Evolutionary conservation across 2,113 vertebrate genomes (phyloP).

Genomic region (Prolemur simus): DNA sequence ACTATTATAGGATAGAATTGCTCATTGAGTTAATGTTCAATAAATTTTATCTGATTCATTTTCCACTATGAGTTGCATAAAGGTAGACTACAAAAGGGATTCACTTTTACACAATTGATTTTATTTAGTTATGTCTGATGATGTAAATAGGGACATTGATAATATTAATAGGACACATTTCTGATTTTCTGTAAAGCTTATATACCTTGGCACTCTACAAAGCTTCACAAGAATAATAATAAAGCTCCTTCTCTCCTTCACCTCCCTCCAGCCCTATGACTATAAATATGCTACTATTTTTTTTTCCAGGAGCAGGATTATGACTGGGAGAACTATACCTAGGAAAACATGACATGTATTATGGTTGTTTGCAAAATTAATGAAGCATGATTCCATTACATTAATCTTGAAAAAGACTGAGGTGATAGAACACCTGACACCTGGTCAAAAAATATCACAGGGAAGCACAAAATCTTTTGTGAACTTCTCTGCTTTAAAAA

Average conservation of each 20-base stretch:
- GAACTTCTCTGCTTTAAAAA: not conserved
- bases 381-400: not conserved
- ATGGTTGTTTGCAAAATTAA: slow-evolving; percentile 11
- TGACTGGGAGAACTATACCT: not conserved
- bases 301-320: not conserved
- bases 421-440: not conserved
- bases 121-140: too few relatives aligned
- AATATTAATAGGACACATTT: too few relatives aligned
- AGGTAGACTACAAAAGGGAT: not conserved
- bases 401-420: not conserved
- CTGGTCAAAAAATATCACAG: not conserved
- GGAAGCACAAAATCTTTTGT: not conserved
- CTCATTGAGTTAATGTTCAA: too few relatives aligned
- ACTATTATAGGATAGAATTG: too few relatives aligned
- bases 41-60: not conserved
- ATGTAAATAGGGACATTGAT: too few relatives aligned
- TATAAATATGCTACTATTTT: not conserved
- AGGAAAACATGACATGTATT: not conserved
- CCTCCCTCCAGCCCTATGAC: not conserved
- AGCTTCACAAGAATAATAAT: not conserved
- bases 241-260: not conserved
- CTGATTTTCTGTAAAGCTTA: not conserved
- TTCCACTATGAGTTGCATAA: not conserved
- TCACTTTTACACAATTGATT: not conserved
- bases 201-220: not conserved